Evolutionary conservation across 92 coral and sea anemone genomes (phyloP), one percentile per base, ranked within the genome.

Genomic region (Zoanthus gigantus): DNA sequence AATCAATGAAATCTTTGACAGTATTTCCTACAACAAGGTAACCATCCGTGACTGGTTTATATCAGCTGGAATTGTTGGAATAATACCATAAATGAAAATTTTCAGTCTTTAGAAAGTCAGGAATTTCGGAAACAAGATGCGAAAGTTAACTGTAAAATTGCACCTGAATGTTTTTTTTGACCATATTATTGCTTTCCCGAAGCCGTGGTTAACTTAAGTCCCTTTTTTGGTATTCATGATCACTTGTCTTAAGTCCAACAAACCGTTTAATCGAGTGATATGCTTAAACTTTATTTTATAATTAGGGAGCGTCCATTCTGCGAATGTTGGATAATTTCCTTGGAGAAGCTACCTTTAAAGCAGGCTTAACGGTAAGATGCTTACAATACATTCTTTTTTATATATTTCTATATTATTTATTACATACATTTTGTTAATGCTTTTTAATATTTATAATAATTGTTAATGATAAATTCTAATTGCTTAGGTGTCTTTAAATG

Each of bases 1-100:
- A 83, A 97, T 97, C 94, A 97, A 97, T 89, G 99, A 95, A 50
- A 97, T 97, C 42, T 97, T 97, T 88, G 99, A 97, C 82, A 92
- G 95, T 68, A 97, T 97, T 77, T 97, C 99, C 7, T 97, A 97
- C 77, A 97, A 92, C 71, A 97, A 97, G 99, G 99, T 97, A 30
- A 54, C 28, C 31, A 42, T 44, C 31, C 9, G 30, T 17, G 8
- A 16, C 5, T 17, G 1, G 9, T 23, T 18, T 17, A 63, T 17
- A 7, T 6, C 15, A 54, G 15, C 60, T 54, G 10, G 2, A 5
- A 1, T 5, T 9, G 60, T 54, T 15, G 60, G 15, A 54, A 54
- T 54, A 9, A 37, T 37, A 37, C 42, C 42, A 37, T 4, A 54
- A 15, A 9, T 9, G 3, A 54, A 54, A 9, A 15, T 10, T 4